phyloP scores from a whole-genome alignment of 2,113 vertebrate genomes.

The Narcine bancroftii region DNA sequence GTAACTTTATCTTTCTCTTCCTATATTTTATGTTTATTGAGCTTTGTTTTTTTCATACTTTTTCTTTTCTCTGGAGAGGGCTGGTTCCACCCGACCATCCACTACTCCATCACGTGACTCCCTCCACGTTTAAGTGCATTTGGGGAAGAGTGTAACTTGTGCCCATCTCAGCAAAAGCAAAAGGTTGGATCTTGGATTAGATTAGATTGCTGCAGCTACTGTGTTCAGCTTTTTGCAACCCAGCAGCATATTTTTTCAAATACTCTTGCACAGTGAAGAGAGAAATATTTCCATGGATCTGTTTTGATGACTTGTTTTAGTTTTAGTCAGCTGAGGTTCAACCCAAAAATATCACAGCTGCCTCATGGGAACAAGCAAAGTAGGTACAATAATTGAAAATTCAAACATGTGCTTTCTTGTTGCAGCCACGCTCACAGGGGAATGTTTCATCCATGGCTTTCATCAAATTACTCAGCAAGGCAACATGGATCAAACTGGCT shows the following conservation, averaged over 20 bases:
- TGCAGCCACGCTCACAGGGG: neutral
- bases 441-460: neutral
- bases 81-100: too few relatives aligned
- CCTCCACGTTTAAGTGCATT: too few relatives aligned
- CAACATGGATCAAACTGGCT: neutral
- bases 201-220: neutral
- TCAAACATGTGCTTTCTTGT: neutral
- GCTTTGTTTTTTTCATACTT: too few relatives aligned
- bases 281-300: conserved; percentile 22
- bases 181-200: neutral
- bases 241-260: neutral
- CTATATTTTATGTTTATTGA: too few relatives aligned
- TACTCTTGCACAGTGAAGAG: neutral
- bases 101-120: too few relatives aligned
- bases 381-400: neutral
- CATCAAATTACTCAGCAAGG: neutral
- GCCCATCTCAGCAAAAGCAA: neutral
- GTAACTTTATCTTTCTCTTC: too few relatives aligned
- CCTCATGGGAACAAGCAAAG: neutral
- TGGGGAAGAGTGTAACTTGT: neutral
- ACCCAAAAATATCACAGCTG: neutral
- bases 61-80: too few relatives aligned
- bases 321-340: neutral
- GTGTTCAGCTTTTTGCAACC: neutral
- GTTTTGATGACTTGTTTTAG: conserved; percentile 16